Evolutionary conservation across 2,797 vertebrate genomes (phyloP).

Genomic region (Erethizon dorsatum): DNA sequence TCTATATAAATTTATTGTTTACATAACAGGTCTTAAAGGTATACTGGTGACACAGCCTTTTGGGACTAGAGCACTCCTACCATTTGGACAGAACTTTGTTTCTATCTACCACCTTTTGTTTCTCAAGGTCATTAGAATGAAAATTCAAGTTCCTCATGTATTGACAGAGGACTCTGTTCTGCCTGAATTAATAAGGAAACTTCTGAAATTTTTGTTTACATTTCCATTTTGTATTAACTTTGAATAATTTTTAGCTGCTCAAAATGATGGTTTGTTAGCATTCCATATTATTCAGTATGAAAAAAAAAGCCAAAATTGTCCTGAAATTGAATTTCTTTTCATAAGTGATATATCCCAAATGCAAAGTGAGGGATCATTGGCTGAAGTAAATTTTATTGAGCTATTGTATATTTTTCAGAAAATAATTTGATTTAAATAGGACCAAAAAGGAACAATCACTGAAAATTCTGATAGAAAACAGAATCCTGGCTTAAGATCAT

Average conservation of each 20-base stretch:
- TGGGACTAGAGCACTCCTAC: background rate
- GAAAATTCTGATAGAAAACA: background rate
- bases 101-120: background rate
- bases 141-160: background rate
- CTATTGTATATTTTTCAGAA: background rate
- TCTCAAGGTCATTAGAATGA: background rate
- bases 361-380: background rate
- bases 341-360: background rate
- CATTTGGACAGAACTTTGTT: background rate
- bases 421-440: background rate
- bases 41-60: background rate
- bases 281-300: background rate
- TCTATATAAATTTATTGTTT: background rate
- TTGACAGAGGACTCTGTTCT: background rate
- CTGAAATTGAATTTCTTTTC: conserved; percentile 29
- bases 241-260: background rate
- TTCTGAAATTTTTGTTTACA: background rate
- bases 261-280: background rate
- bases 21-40: background rate
- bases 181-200: background rate
- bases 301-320: background rate
- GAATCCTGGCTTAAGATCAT: background rate
- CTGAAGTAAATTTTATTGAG: background rate
- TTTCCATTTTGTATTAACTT: background rate
- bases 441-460: background rate